Conservation (phyloP, 2,888 invertebrate genomes). For the Drosophila antonietae region DNA sequence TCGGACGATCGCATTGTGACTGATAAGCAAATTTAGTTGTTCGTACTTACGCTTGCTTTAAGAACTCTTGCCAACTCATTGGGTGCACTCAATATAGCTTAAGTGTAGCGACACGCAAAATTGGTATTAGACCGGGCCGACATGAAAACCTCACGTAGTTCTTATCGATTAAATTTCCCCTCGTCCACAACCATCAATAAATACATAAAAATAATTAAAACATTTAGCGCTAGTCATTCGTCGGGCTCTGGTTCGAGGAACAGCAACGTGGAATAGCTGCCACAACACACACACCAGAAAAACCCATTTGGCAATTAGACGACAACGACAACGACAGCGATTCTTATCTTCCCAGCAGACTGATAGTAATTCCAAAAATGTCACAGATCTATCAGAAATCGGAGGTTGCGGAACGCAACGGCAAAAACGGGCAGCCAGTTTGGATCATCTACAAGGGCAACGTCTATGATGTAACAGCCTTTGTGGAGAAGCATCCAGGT, state of each 20-base stretch:
- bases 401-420: constrained; percentile 87
- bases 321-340: constrained; percentile 4
- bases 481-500: constrained; percentile 89
- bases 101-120: constrained; percentile 20
- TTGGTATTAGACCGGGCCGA: constrained; percentile 16
- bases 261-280: neutral
- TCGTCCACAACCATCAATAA: neutral
- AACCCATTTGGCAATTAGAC: constrained; percentile 28
- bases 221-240: constrained; percentile 7
- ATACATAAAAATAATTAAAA: constrained; percentile 26
- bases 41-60: neutral
- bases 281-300: constrained; percentile 1
- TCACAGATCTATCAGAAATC: constrained; percentile 83
- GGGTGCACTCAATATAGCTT: constrained; percentile 5
- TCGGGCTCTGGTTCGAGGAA: constrained; percentile 6
- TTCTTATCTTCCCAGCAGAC: constrained; percentile 29
- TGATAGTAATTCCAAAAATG: constrained; percentile 43
- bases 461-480: constrained; percentile 89
- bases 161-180: constrained; percentile 50
- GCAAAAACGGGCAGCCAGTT: constrained; percentile 85
- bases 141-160: constrained; percentile 54
- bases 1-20: neutral
- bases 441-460: constrained; percentile 89
- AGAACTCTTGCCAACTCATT: neutral
- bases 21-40: neutral